Conservation (phyloP, 2,797 vertebrate genomes). For the Chaetodon trifasciatus region DNA sequence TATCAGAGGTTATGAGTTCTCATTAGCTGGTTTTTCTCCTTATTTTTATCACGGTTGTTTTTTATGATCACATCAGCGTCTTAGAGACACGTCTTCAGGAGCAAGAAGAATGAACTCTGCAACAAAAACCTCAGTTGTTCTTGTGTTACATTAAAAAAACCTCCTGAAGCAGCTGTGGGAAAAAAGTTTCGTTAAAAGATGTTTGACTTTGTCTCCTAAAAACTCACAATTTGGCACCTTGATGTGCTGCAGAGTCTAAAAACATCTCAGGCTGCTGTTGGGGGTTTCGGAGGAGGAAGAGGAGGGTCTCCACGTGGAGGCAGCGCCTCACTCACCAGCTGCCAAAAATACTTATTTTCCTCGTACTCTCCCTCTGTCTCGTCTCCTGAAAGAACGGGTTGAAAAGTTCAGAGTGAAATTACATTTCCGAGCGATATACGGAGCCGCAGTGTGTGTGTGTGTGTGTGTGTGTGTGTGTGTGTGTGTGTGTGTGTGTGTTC, state of each 20-base stretch:
- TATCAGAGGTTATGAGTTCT: neutral
- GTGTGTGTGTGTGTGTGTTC: slow-evolving; percentile 43
- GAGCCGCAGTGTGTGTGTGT: slow-evolving; percentile 47
- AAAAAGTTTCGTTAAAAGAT: slow-evolving; percentile 4
- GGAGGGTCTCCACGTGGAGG: slow-evolving; percentile 33
- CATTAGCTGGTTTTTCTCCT: neutral
- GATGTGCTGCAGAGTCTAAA: slow-evolving; percentile 43
- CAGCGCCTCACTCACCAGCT: slow-evolving; percentile 56
- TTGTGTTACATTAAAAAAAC: neutral
- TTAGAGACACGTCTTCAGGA: neutral
- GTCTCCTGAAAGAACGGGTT: slow-evolving; percentile 61
- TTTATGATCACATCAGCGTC: neutral
- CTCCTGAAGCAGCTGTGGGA: neutral
- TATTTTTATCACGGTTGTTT: neutral
- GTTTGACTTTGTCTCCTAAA: slow-evolving; percentile 19
- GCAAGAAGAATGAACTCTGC: neutral
- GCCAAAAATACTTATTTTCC: slow-evolving; percentile 59
- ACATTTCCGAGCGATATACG: slow-evolving; percentile 60
- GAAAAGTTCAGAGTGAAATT: slow-evolving; percentile 73
- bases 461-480: slow-evolving; percentile 19
- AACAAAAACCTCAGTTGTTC: slow-evolving; percentile 1
- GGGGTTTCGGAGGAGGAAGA: neutral
- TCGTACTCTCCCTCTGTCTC: slow-evolving; percentile 34
- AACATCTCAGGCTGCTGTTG: slow-evolving; percentile 38
- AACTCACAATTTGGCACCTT: slow-evolving; percentile 35